These are phyloP conservation scores for Meles meles DNA, from an alignment of 2,113 vertebrate genomes.

Conservation along the genomic window DNA sequence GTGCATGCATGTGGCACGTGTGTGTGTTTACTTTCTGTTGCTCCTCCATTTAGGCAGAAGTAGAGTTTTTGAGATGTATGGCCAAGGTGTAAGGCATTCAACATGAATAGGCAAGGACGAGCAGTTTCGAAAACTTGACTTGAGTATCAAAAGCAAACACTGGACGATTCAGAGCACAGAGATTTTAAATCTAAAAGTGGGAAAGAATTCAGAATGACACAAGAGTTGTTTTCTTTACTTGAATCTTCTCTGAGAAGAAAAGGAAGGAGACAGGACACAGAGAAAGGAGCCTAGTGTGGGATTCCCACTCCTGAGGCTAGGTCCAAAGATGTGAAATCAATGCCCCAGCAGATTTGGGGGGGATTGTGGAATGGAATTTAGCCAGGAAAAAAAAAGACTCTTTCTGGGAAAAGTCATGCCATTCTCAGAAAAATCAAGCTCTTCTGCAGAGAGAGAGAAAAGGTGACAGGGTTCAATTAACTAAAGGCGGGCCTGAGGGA, in stretches of 20 bases:
- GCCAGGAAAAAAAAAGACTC: background rate
- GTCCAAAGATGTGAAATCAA: background rate
- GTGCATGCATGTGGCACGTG: background rate
- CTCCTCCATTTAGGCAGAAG: background rate
- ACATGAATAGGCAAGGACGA: background rate
- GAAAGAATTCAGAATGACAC: background rate
- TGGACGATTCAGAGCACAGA: background rate
- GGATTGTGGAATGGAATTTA: background rate
- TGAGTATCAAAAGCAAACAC: conserved; percentile 17
- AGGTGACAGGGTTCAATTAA: background rate
- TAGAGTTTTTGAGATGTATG: background rate
- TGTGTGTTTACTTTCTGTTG: background rate
- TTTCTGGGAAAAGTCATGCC: background rate
- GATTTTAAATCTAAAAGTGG: background rate
- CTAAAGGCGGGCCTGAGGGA: background rate
- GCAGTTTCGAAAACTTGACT: conserved; percentile 37
- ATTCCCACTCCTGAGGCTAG: background rate
- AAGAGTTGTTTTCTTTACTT: background rate
- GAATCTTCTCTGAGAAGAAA: background rate
- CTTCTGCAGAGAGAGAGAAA: background rate
- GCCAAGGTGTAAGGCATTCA: background rate
- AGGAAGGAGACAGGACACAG: background rate
- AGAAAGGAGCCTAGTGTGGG: background rate
- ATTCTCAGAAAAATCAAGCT: background rate
- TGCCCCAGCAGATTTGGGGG: background rate